These are phyloP conservation scores for Coelogynopora nodosa DNA, from an alignment of 2,888 invertebrate genomes.

Conservation along the genomic window DNA sequence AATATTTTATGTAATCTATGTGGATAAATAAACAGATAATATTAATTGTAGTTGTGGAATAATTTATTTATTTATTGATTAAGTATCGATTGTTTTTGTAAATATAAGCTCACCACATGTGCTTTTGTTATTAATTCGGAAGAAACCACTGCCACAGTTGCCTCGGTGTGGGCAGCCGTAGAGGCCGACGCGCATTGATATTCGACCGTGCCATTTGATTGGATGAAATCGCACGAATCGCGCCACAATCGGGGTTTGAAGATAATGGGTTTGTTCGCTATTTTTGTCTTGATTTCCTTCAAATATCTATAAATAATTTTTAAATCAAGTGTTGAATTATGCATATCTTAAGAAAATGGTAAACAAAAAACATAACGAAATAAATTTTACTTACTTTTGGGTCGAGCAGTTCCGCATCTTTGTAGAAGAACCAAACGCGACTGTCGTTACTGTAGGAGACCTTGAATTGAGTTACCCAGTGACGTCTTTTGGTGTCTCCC, in stretches of 20 bases:
- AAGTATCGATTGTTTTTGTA: no score
- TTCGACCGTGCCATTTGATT: slow-evolving; percentile 63
- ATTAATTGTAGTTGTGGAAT: no score
- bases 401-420: slow-evolving; percentile 63
- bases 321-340: no score
- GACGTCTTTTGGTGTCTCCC: slow-evolving; percentile 62
- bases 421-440: slow-evolving; percentile 63
- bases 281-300: slow-evolving; percentile 65
- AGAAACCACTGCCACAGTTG: slow-evolving; percentile 59
- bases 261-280: slow-evolving; percentile 63
- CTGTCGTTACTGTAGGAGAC: slow-evolving; percentile 64
- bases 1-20: no score
- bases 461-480: slow-evolving; percentile 64
- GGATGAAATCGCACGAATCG: slow-evolving; percentile 64
- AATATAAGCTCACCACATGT: slow-evolving; percentile 64
- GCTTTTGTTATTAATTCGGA: slow-evolving; percentile 63
- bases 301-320: slow-evolving; percentile 62
- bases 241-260: slow-evolving; percentile 64
- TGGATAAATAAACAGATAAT: no score
- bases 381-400: slow-evolving; percentile 61
- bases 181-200: slow-evolving; percentile 63
- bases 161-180: slow-evolving; percentile 62
- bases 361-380: no score
- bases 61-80: no score
- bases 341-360: no score